Evolutionary conservation across 2,888 invertebrate genomes (phyloP), one percentile per base, ranked within the genome.

Genomic region (Andricus curvator): DNA sequence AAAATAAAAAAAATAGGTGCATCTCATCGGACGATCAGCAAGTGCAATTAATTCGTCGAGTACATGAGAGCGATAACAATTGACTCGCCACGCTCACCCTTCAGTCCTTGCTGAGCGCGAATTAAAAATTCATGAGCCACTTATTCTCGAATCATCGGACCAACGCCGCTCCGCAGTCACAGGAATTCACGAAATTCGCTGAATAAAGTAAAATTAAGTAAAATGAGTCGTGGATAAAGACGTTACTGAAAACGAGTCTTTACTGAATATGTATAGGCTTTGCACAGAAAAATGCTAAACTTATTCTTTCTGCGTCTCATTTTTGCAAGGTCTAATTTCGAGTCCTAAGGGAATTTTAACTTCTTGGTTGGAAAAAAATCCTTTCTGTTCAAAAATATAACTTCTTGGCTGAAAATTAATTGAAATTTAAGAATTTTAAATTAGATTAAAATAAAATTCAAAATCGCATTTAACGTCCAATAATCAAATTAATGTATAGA

Each of bases 41-140:
- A 29, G 56, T 4, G n/a, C 56, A 56, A 56, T 37, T 37, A 74
- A 56, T 74, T 56, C 29, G 22, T 56, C 20, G 56, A 74, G 74
- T 5, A 33, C 4, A 33, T n/a, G n/a, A 56, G 33, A 74, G 74
- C 56, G 74, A 56, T 74, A 74, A 56, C 74, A 74, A 74, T 74
- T 74, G 74, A 74, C 74, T 74, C 74, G 13, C 29, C 15, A 29
- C 33, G 33, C 56, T 68, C 67, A 67, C 56, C 74, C 70, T 74
- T 56, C 70, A 56, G 70, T 29, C 33, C 51, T 74, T 74, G 33
- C 13, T 56, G 33, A 74, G 33, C 33, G n/a, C 1, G 37, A 74
- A 74, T 74, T 74, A 74, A 74, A 74, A 74, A 74, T 56, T 74
- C 74, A 74, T 74, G 74, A 74, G 74, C 56, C 74, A 74, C 74